A percentile compares a stretch with the other conserved stretches of the same genome.
Conservation (phyloP, 2,113 vertebrate genomes). For the Grus americana region DNA sequence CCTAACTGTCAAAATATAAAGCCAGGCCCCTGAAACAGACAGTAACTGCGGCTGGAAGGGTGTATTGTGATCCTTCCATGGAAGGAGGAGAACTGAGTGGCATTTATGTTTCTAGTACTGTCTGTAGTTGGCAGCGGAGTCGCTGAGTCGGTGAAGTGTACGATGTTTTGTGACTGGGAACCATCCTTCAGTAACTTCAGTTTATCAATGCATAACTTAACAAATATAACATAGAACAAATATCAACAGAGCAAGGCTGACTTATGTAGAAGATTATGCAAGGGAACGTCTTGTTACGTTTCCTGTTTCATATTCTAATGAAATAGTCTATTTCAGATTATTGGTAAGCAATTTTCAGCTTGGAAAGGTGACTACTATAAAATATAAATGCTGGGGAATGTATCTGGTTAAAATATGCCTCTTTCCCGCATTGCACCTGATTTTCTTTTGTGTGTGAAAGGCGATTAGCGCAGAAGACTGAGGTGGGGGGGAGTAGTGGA, state of each 20-base stretch:
- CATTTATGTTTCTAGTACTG: neutral
- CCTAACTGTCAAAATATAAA: neutral
- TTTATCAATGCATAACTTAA: neutral
- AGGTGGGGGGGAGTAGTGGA: neutral
- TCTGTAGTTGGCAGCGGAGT: neutral
- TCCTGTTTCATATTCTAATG: neutral
- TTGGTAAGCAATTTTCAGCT: neutral
- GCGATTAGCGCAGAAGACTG: neutral
- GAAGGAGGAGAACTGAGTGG: neutral
- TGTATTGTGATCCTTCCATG: neutral
- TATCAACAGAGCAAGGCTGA: neutral
- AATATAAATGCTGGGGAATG: neutral
- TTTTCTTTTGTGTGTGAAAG: neutral
- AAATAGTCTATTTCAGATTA: neutral
- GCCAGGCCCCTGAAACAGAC: neutral
- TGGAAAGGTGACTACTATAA: neutral
- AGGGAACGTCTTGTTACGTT: neutral
- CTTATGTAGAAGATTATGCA: neutral
- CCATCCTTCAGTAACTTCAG: neutral
- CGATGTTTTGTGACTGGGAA: neutral
- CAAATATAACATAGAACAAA: neutral
- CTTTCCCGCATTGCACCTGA: neutral
- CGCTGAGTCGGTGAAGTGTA: accelerated
- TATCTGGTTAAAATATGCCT: neutral
- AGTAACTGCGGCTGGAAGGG: neutral